Base-by-base conservation (phyloP, 1,140 invertebrate species). In the Drosophila bocki region DNA sequence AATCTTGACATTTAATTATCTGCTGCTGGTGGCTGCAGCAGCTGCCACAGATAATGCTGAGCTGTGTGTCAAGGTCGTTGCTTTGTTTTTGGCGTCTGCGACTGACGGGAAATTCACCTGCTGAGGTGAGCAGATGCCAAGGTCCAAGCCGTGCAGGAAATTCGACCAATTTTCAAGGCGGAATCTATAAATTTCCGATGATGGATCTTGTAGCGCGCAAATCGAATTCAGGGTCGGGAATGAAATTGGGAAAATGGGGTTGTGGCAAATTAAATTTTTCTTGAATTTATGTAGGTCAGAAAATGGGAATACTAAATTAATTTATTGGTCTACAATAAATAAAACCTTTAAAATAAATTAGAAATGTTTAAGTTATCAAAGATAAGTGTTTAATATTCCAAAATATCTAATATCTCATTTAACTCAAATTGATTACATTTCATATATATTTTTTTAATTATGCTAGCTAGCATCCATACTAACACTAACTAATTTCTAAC, bases 1-100 rank as follows among this genome's bases (percentile, higher is more conserved):
- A 82, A 44, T 82, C 80, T 83, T 83, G 80, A 83, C 80, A 83
- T 83, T 83, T 83, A 82, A 83, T 83, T 82, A 83, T 83, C 80
- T 71, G 65, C 60, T 39, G 65, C 54, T 67, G 68, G 72, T 67
- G 68, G 72, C 33, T 78, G 75, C 58, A 59, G 75, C 58, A 59
- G 57, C 33, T 58, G 35, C 9, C 59, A 39, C 54, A 60, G 45
- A 41, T 64, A 39, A 41, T 54, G 39, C 53, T 50, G 7, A 33
- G 48, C 45, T 81, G 79, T 82, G 69, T 80, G 78, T 80, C 78
- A 80, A 80, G 78, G 78, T 69, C 58, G 15, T 56, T 29, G 74
- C 35, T 50, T 76, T 67, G 63, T 59, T 74, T 59, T 76, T 11
- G 61, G 54, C 41, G 51, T 44, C 51, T 71, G 65, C 41, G 29